Percentiles rank a stretch among this genome's conserved stretches.
Conservation (phyloP, 2,113 vertebrate species). For the Natator depressus region DNA sequence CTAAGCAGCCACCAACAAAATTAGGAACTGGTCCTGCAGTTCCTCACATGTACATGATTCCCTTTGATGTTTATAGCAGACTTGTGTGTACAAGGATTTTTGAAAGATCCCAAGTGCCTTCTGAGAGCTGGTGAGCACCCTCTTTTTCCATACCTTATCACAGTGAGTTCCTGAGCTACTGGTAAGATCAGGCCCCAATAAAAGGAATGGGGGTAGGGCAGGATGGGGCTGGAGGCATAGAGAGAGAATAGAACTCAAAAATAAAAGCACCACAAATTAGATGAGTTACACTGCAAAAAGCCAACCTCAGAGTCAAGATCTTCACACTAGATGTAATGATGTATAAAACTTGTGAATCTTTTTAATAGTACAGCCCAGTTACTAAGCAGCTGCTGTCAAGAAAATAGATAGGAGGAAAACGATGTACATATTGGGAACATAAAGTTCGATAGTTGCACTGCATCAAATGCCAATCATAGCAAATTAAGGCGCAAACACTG, state of each 20-base stretch:
- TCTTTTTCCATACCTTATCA: not conserved
- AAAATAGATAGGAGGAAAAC: not conserved
- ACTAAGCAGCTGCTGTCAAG: not conserved
- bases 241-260: not conserved
- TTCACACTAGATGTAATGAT: not conserved
- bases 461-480: not conserved
- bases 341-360: not conserved
- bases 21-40: not conserved
- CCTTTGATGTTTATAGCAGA: not conserved
- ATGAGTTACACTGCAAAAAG: not conserved
- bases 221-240: not conserved
- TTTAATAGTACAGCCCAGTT: not conserved
- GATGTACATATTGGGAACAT: not conserved
- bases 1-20: not conserved
- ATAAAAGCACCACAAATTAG: not conserved
- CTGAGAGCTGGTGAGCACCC: not conserved
- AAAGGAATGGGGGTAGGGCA: accelerated
- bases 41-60: not conserved
- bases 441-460: not conserved
- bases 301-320: not conserved
- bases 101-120: not conserved
- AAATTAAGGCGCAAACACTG: not conserved
- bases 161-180: not conserved
- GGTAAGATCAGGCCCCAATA: not conserved
- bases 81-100: accelerated